Conservation (phyloP, 92 coral and sea anemone species). For the Porites divaricata region DNA sequence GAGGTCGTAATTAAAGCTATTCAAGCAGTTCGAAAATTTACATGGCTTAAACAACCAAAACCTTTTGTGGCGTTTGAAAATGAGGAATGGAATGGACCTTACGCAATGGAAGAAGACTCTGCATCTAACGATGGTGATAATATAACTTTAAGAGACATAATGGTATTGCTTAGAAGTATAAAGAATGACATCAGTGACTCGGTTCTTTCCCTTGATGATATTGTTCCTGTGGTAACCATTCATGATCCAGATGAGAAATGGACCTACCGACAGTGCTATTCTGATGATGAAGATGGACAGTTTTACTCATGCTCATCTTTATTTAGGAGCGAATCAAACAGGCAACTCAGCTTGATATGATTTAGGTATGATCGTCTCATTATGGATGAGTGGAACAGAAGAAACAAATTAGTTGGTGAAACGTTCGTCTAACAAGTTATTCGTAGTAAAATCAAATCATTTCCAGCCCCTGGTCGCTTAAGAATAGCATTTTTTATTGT, state of each 20-base stretch:
- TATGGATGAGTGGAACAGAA: conserved; percentile 13
- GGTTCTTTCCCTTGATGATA: conserved; percentile 31
- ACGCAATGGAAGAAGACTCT: neutral
- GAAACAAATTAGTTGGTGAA: conserved; percentile 10
- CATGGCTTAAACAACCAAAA: neutral
- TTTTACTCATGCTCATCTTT: conserved; percentile 38
- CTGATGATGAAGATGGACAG: neutral
- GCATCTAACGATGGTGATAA: conserved; percentile 19
- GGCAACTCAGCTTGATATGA: conserved; percentile 7
- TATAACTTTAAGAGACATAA: conserved; percentile 13
- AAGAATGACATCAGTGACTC: conserved; percentile 28
- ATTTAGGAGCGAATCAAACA: conserved; percentile 23
- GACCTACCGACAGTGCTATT: neutral
- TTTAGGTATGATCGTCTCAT: neutral
- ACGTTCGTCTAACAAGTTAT: neutral
- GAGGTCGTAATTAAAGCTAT: neutral
- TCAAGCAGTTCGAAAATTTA: neutral
- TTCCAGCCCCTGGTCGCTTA: too few species aligned
- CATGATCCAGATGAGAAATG: conserved; percentile 18
- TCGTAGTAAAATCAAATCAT: neutral
- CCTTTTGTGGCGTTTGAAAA: conserved; percentile 5
- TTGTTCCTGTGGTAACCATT: conserved; percentile 39
- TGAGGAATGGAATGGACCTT: neutral
- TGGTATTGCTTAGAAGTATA: conserved; percentile 13
- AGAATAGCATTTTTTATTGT: too few species aligned